Evolutionary conservation across 2,888 invertebrate species (phyloP), one percentile per base, ranked within the genome.

Genomic region (Amphimallon solstitiale): DNA sequence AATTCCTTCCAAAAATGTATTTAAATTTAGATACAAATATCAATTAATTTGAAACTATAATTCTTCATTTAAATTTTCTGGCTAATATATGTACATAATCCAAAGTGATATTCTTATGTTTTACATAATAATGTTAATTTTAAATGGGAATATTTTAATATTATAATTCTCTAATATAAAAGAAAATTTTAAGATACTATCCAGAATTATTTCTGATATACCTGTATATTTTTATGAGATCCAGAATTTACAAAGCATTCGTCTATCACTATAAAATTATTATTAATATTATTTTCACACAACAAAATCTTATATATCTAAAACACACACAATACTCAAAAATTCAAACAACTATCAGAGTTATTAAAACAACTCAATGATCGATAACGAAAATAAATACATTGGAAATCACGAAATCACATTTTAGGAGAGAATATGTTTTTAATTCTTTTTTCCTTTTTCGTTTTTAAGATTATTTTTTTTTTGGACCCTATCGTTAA

Each of bases 401-500:
- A 43, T 10, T 43, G 43, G 29, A 59, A 43, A 43, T 59, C 19
- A 59, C 29, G 15, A 56, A 40, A 56, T 56, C 56, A 56, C 56
- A 56, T 40, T 21, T 59, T 60, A 46, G 49, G 43, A 59, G 37
- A 56, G 37, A 51, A 60, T 23, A 40, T 43, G 43, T 59, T 59
- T 59, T 59, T 29, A 17, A 43, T 12, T 29, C 29, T 45, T 45
- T 17, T 45, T 15, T 12, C 15, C 9, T 43, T 35, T 40, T 40
- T 38, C 40, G 9, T 59, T 43, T 54, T 54, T 38, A 17, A 29
- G n/a, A n/a, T n/a, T n/a, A 29, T 29, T 37, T 54, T 19, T 40
- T 5, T 59, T 49, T 67, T 65, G 64, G 64, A 61, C 64, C 61
- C 64, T 60, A 60, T 67, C 49, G 34, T 52, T 64, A 56, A 64